phyloP scores from a whole-genome alignment of 1,140 invertebrate genomes.

The Megalopta genalis region DNA sequence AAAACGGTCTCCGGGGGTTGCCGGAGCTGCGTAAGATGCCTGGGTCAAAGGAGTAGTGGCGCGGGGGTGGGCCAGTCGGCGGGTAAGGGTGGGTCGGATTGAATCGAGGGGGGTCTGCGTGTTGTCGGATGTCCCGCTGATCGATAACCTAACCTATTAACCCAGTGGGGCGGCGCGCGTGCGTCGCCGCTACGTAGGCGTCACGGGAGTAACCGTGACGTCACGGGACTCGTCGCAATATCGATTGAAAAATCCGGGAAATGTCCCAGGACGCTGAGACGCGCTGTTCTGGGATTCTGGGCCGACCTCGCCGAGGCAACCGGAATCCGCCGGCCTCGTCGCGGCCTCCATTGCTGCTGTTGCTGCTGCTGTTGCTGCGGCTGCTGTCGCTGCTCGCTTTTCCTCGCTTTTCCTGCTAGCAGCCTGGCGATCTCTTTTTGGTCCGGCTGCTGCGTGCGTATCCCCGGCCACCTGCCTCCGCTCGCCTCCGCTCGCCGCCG shows the following conservation, averaged over 20 bases:
- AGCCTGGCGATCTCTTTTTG: not conserved
- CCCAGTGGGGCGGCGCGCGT: constrained; percentile 56
- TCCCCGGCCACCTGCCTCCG: not conserved
- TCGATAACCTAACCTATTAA: constrained; percentile 66
- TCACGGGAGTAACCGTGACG: constrained; percentile 64
- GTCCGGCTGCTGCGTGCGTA: not conserved
- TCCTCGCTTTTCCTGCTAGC: not conserved
- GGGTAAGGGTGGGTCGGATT: constrained; percentile 45
- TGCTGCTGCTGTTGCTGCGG: not conserved
- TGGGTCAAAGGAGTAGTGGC: constrained; percentile 29
- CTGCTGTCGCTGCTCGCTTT: not conserved
- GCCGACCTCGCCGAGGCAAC: constrained; percentile 34
- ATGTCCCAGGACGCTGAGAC: constrained; percentile 62
- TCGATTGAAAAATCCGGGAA: constrained; percentile 68
- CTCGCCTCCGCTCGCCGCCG: not conserved
- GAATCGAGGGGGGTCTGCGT: constrained; percentile 53
- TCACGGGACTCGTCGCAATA: constrained; percentile 66
- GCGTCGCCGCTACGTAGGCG: constrained; percentile 57
- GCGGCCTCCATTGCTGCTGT: too few relatives aligned
- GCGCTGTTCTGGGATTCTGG: constrained; percentile 64
- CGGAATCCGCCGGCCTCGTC: not conserved
- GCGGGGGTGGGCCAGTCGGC: constrained; percentile 19
- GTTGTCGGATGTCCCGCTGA: constrained; percentile 62
- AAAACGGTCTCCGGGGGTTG: not conserved
- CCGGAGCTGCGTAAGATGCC: constrained; percentile 27